Percentiles rank a stretch among this genome's conserved stretches.
Conservation (phyloP, 2,113 vertebrate species). For the Syrrhaptes paradoxus region DNA sequence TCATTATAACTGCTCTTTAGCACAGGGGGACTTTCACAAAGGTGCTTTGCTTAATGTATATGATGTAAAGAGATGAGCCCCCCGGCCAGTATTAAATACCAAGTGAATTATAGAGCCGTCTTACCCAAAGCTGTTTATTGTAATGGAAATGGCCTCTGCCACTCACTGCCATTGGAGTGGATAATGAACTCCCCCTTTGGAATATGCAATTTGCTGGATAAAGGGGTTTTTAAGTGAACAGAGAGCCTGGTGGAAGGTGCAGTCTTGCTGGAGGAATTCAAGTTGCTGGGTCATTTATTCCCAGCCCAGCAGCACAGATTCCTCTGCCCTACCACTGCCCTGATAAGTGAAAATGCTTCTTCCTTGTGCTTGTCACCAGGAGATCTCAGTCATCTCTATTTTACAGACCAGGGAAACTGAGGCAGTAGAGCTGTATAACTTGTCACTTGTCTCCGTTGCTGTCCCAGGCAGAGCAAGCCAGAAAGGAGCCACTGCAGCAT, state of each 20-base stretch:
- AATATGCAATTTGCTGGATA: neutral
- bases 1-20: neutral
- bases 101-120: neutral
- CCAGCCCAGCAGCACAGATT: neutral
- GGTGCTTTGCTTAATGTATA: neutral
- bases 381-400: neutral
- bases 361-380: neutral
- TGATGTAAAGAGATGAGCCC: neutral
- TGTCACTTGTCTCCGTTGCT: neutral
- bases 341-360: neutral
- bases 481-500: neutral
- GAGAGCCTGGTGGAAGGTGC: neutral
- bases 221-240: neutral
- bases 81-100: neutral
- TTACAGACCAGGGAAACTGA: neutral
- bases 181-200: neutral
- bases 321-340: neutral
- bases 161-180: neutral
- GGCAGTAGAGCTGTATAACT: neutral
- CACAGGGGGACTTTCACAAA: neutral
- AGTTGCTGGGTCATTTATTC: neutral
- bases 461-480: neutral
- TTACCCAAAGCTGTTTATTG: conserved; percentile 14
- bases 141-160: neutral
- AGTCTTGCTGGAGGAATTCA: neutral